Base-by-base conservation (phyloP, 2,797 vertebrate genomes). In the Carduelis carduelis region DNA sequence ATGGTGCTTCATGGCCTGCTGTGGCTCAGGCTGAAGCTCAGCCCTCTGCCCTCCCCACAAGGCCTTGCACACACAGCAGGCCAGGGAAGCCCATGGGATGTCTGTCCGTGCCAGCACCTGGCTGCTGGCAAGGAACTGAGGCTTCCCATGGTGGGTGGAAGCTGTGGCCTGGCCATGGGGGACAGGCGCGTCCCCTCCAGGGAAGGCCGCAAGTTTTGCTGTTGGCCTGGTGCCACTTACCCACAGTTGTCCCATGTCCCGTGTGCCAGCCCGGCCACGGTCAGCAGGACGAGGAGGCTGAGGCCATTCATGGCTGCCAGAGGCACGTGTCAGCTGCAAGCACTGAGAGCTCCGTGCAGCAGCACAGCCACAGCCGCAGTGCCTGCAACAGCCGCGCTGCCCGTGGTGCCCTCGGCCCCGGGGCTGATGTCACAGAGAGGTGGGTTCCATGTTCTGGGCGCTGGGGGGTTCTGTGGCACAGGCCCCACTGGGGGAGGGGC, bases 231-330 rank as follows among this genome's bases (percentile, higher is more conserved):
- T 35, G 3, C 16, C 22, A 11, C 68, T 19, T 26, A 53, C 68
- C 68, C 37, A 0, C 68, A 53, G 17, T 0, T 20, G 37, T 41
- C 0, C 30, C 0, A 0, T 6, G 1, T 22, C 0, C 47, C 1
- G 0, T 5, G 68, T 0, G 9, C 37, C 68, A 53, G 5, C 4
- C 50, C 5, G 0, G 50, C 22, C 30, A 43, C 1, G 2, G 68
- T 43, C 7, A 70, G 50, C 37, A 70, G 68, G 68, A 43, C 2
- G 3, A 71, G 50, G 39, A 70, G 23, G 32, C 52, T 0, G 26
- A 72, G 26, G 41, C 53, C 4, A 4, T 46, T 18, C 70, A 72
- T 72, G 53, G n/a, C 53, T 72, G 70, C 70, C 70, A 72, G 70
- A 57, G 53, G 53, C 53, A 23, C 11, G n/a, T 14, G 53, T 57